Evolutionary conservation across 2,113 vertebrate species (phyloP).

Genomic region (Pterocles orientalis): DNA sequence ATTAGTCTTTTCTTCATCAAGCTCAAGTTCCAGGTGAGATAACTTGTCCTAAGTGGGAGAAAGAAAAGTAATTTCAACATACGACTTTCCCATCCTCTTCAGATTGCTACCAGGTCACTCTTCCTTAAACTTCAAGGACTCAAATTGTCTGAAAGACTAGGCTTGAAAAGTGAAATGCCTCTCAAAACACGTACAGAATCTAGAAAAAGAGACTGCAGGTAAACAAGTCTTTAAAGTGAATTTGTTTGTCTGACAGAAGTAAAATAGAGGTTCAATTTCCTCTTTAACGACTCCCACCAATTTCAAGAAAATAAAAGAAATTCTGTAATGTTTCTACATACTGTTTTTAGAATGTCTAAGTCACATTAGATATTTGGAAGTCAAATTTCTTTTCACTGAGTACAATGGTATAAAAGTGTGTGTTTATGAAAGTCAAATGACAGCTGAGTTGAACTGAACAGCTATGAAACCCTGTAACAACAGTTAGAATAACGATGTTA

Average conservation of each 20-base stretch:
- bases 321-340: neutral
- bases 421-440: neutral
- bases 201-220: neutral
- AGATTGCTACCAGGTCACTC: neutral
- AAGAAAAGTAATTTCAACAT: neutral
- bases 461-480: neutral
- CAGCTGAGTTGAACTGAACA: neutral
- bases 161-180: neutral
- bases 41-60: conserved; percentile 84
- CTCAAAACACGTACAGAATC: neutral
- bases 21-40: conserved; percentile 86
- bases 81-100: neutral
- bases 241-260: neutral
- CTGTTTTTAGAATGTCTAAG: neutral
- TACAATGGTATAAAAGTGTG: neutral
- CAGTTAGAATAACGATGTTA: neutral
- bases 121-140: neutral
- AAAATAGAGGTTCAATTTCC: neutral
- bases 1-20: conserved; percentile 92
- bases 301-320: neutral
- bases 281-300: neutral
- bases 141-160: neutral
- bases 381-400: neutral
- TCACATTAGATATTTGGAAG: neutral
- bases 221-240: neutral